Evolutionary conservation across 2,888 invertebrate genomes (phyloP), one percentile per base, ranked within the genome.

Genomic region (Poecilobothrus nobilitatus): DNA sequence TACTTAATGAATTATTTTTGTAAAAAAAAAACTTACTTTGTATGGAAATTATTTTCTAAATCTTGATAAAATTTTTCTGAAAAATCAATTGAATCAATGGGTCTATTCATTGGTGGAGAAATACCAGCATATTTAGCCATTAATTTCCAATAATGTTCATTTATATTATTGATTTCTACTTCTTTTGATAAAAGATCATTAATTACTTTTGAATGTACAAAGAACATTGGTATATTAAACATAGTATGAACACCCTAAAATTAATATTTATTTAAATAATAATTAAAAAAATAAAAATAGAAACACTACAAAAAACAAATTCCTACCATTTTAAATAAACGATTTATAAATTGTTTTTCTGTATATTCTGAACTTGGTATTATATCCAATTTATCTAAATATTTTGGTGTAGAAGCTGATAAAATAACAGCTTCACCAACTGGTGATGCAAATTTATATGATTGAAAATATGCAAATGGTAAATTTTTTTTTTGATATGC

Each of bases 1-100:
- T 66, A 10, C 8, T n/a, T n/a, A n/a, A n/a, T n/a, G n/a, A n/a
- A n/a, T n/a, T n/a, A n/a, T n/a, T n/a, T n/a, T n/a, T n/a, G 7
- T 21, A 34, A 34, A 34, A 53, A 22, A 20, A 33, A 0, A 2
- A 73, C 73, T 71, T 67, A 80, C 80, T 77, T 78, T 4, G 80
- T 79, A 33, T 80, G 81, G 53, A 76, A 73, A 53, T 78, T 81
- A 70, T 79, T 75, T 34, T 80, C 80, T 63, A 80, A 76, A 70
- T 80, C 78, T 37, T 78, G 84, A 73, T 91, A 91, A 75, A 89
- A 91, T 75, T 90, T 91, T 37, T 90, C 86, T 10, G 89, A 90
- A 4, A 91, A 87, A 76, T 91, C 91, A 68, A 91, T 91, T 78
- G 90, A 87, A 0, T 84, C 84, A 73, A 89, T 88, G 12, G 83